phyloP scores from a whole-genome alignment of 2,113 vertebrate species.

The Accipiter virgatus region DNA sequence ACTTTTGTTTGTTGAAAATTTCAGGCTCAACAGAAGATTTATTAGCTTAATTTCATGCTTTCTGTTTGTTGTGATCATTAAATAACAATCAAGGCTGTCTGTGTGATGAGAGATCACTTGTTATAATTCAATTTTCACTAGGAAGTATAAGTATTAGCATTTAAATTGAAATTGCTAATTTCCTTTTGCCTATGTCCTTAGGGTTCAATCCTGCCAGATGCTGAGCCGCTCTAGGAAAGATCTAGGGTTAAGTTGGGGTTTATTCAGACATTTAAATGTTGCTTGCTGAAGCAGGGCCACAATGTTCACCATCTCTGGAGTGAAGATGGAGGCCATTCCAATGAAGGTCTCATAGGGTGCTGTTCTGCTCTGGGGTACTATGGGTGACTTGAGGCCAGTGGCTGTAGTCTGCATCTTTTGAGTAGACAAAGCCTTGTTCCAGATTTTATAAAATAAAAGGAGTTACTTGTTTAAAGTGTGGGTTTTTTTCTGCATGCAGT shows the following conservation, averaged over 20 bases:
- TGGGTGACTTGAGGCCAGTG: background rate
- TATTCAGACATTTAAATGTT: background rate
- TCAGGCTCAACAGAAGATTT: conserved; percentile 14
- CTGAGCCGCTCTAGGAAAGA: background rate
- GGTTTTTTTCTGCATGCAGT: fast-evolving
- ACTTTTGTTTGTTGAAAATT: background rate
- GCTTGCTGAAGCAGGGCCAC: background rate
- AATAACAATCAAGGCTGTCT: conserved; percentile 35
- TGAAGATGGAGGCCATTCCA: background rate
- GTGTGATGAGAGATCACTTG: background rate
- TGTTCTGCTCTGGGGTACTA: background rate
- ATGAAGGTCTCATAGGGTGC: background rate
- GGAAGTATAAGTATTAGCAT: conserved; percentile 28
- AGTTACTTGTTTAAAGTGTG: background rate
- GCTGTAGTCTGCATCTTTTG: background rate
- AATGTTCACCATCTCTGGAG: fast-evolving
- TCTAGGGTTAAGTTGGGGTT: background rate
- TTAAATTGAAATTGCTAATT: conserved; percentile 38
- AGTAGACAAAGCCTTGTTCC: background rate
- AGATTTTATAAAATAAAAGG: background rate
- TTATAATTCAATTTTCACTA: background rate
- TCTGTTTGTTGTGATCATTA: conserved; percentile 3
- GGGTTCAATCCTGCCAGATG: background rate
- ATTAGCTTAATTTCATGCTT: conserved; percentile 52
- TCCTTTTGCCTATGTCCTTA: background rate